These are phyloP conservation scores for Folsomia manolachei DNA, from an alignment of 2,888 invertebrate species.

Conservation along the genomic window DNA sequence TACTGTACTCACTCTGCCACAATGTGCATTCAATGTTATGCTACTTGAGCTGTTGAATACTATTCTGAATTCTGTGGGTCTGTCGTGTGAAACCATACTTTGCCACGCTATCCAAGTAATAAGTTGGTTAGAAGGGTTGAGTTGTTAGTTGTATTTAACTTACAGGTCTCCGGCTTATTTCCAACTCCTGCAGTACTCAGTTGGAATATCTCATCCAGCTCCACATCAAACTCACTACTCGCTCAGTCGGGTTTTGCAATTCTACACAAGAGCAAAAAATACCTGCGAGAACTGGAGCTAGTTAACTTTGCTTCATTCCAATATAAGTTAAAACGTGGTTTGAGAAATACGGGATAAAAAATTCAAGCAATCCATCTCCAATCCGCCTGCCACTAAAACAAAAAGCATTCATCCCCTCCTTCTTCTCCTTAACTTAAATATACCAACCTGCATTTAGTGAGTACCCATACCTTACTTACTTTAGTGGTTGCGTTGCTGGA, in stretches of 20 bases:
- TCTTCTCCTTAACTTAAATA: neutral
- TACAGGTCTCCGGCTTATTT: no score
- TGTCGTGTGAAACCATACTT: neutral
- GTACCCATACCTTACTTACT: no score
- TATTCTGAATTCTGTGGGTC: no score
- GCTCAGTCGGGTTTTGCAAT: slow-evolving; percentile 51
- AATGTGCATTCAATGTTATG: neutral
- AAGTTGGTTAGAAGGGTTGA: neutral
- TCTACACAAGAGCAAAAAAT: slow-evolving; percentile 48
- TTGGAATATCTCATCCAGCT: slow-evolving; percentile 38
- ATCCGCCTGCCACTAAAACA: neutral
- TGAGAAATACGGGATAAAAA: neutral
- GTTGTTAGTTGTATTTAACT: slow-evolving; percentile 9
- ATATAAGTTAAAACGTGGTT: neutral
- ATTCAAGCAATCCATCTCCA: neutral
- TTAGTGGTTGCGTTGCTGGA: neutral
- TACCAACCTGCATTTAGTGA: neutral
- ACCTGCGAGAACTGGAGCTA: slow-evolving; percentile 33
- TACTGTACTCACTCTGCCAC: neutral
- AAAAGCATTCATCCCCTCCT: slow-evolving; percentile 3
- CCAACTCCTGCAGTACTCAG: slow-evolving; percentile 30
- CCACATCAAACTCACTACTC: slow-evolving; percentile 17
- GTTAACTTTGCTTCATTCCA: neutral
- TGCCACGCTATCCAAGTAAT: neutral
- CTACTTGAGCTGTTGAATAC: neutral